phyloP scores from a whole-genome alignment of 2,797 vertebrate genomes.

The Hydrolagus colliei region DNA sequence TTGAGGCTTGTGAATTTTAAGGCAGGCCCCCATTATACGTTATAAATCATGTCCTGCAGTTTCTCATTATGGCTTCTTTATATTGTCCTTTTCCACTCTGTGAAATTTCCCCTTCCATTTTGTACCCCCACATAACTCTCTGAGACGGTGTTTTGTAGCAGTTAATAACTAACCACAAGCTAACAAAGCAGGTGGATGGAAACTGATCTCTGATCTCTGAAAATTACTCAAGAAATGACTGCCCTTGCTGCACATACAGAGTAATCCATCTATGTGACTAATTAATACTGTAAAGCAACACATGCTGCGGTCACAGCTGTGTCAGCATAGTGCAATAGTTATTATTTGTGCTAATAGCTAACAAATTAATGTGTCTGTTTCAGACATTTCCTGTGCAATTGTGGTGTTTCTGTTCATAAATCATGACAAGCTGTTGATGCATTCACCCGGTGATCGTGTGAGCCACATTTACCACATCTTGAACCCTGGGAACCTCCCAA shows the following conservation, averaged over 20 bases:
- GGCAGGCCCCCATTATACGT: not conserved
- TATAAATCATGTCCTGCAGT: not conserved
- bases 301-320: not conserved
- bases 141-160: not conserved
- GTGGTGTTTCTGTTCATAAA: too few relatives aligned
- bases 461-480: too few relatives aligned
- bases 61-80: slow-evolving; percentile 3
- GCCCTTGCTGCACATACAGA: not conserved
- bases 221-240: not conserved
- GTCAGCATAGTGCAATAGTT: slow-evolving; percentile 7
- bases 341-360: slow-evolving; percentile 15
- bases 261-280: slow-evolving; percentile 12
- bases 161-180: not conserved
- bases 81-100: not conserved
- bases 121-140: not conserved
- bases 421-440: too few relatives aligned
- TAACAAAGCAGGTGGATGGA: slow-evolving; percentile 11
- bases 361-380: not conserved
- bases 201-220: not conserved
- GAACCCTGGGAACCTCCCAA: too few relatives aligned
- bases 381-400: too few relatives aligned
- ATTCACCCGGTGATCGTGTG: too few relatives aligned
- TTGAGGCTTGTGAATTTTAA: not conserved
- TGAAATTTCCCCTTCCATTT: not conserved
- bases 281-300: not conserved